A percentile compares a stretch with the other conserved stretches of the same genome.
Evolutionary conservation across 2,888 invertebrate species (phyloP).

Genomic region (Laspeyria flexula): DNA sequence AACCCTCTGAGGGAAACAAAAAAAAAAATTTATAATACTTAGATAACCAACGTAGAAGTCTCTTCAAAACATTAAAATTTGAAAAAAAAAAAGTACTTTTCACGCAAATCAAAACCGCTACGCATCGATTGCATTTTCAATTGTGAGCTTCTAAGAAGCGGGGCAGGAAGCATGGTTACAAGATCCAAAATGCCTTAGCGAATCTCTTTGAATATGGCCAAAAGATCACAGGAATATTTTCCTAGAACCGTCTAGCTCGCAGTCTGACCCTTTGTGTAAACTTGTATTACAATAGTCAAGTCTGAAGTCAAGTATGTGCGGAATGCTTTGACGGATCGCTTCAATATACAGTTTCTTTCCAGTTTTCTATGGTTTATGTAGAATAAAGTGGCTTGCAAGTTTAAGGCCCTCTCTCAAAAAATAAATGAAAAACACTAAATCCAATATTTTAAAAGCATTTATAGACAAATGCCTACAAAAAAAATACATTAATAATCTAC

Average conservation of each 20-base stretch:
- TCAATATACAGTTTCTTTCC: slow-evolving; percentile 5
- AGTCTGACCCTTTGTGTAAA: slow-evolving; percentile 25
- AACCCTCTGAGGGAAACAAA: too few relatives aligned
- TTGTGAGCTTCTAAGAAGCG: slow-evolving; percentile 34
- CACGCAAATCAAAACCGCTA: slow-evolving; percentile 11
- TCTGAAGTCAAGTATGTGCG: slow-evolving; percentile 9
- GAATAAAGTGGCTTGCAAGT: slow-evolving; percentile 3
- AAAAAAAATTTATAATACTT: too few relatives aligned
- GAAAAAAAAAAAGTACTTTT: too few relatives aligned
- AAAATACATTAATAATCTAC: too few relatives aligned
- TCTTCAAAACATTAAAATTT: too few relatives aligned
- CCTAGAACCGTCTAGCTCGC: slow-evolving; percentile 26
- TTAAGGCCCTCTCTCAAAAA: too few relatives aligned
- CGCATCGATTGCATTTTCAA: slow-evolving; percentile 28
- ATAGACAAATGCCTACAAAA: too few relatives aligned
- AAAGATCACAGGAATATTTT: slow-evolving; percentile 38
- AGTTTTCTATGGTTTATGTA: slow-evolving; percentile 4
- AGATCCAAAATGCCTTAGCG: slow-evolving; percentile 39
- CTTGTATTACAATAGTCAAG: slow-evolving; percentile 17
- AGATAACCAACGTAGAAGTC: too few relatives aligned
- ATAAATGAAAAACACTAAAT: too few relatives aligned
- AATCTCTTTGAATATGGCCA: slow-evolving; percentile 29
- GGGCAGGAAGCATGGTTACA: slow-evolving; percentile 36
- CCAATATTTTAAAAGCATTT: too few relatives aligned
- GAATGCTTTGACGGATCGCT: slow-evolving; percentile 25